Base-by-base conservation (phyloP, 2,113 vertebrate species). In the Notarius lentiginosus region DNA sequence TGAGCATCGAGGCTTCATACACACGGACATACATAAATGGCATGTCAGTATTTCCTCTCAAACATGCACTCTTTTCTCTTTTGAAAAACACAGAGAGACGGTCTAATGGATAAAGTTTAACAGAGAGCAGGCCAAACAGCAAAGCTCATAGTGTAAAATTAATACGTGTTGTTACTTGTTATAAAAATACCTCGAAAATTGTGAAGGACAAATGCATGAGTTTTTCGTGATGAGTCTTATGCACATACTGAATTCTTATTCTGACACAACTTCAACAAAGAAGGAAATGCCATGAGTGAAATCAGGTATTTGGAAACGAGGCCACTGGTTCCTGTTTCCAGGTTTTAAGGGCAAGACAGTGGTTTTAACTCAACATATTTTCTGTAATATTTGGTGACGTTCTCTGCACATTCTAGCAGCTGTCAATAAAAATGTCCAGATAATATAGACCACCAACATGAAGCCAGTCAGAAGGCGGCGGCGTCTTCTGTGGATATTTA, bases 1-100 rank as follows among this genome's bases (percentile, higher is more conserved):
- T 56, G 60, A 60, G 55, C 63, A 61, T 85, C 27, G 53, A 85
- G 41, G 82, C 51, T 89, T 77, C 41, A 85, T 47, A 53, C 53
- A 84, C 81, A 60, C 60, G 55, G 30, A 85, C 65, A 58, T 18
- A 66, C 58, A 88, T 15, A 30, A 47, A 72, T 58, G 55, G 18
- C 61, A 75, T 34, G 17, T 79, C 65, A 75, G 75, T 75, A 60
- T 87, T 84, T 89, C 68, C 68, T 72, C 61, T 83, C 63, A 79
- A 83, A 87, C 49, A 87, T 65, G 17, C 61, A 55, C 66, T 30
- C 12, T 12, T 68, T 86, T 86, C 66, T 41, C 20, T 72, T 60
- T 49, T 8, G 15, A 49, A 82, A 60, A 73, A 30, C 30, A 60
- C 17, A 81, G 9, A 68, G 34, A 49, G n/a, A 22, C 47, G 58